Conservation (phyloP, 2,113 vertebrate genomes). For the Ovis canadensis region DNA sequence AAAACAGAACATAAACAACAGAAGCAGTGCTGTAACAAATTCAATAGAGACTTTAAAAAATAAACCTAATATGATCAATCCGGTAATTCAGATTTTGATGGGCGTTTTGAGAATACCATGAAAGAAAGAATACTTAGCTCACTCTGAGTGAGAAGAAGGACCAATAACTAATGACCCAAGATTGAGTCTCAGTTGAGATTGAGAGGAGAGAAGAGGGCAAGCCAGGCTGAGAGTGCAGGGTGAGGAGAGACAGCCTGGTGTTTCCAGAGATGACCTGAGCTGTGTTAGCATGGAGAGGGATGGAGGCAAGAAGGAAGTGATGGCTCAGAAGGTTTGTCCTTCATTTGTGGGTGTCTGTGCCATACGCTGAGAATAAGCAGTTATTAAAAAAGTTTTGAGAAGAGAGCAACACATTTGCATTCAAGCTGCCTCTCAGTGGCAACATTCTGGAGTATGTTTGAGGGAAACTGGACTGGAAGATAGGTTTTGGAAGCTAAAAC, state of each 20-base stretch:
- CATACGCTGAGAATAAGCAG: background rate
- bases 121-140: background rate
- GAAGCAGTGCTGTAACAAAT: background rate
- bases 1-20: background rate
- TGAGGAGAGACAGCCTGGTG: background rate
- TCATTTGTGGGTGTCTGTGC: background rate
- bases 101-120: background rate
- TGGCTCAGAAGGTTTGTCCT: background rate
- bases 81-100: background rate
- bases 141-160: background rate
- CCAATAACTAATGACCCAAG: background rate
- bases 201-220: background rate
- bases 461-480: background rate
- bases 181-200: background rate
- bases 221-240: background rate
- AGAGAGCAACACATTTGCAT: background rate
- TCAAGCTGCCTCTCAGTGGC: background rate
- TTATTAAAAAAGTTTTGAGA: background rate
- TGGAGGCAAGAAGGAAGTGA: background rate
- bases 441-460: background rate
- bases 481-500: background rate
- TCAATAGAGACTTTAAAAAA: background rate
- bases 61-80: background rate
- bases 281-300: fast-evolving
- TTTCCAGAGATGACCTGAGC: background rate